These are phyloP conservation scores for Drosophila paramelanica DNA, from an alignment of 2,888 invertebrate species.

Conservation along the genomic window DNA sequence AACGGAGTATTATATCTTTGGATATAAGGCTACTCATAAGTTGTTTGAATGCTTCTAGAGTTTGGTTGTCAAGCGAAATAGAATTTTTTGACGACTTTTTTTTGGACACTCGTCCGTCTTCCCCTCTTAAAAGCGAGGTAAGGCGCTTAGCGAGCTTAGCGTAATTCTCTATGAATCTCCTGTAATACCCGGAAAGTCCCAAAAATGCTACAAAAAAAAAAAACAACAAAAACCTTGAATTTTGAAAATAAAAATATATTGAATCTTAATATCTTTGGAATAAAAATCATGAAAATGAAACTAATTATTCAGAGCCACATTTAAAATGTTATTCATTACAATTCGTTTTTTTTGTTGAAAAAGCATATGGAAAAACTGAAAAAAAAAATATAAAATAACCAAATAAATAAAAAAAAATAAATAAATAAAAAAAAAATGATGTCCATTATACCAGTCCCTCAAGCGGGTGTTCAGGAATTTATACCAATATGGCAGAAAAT, in stretches of 20 bases:
- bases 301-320: neutral
- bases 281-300: neutral
- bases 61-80: neutral
- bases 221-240: too few relatives aligned
- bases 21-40: conserved; percentile 1
- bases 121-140: conserved; percentile 10
- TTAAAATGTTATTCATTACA: neutral
- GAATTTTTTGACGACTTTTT: conserved; percentile 9
- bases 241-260: neutral
- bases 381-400: conserved; percentile 12
- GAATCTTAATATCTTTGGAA: neutral
- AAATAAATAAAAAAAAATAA: neutral
- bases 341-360: conserved; percentile 2
- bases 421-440: conserved; percentile 26
- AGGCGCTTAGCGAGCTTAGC: conserved; percentile 19
- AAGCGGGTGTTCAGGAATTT: conserved; percentile 21
- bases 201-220: neutral
- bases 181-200: conserved; percentile 3
- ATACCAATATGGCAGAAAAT: conserved; percentile 72
- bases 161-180: conserved; percentile 12
- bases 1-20: neutral
- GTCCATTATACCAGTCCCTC: conserved; percentile 17
- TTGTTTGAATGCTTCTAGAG: conserved; percentile 12
- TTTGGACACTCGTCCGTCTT: conserved; percentile 22
- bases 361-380: conserved; percentile 1